phyloP scores from a whole-genome alignment of 2,113 vertebrate genomes.

The Motacilla alba region DNA sequence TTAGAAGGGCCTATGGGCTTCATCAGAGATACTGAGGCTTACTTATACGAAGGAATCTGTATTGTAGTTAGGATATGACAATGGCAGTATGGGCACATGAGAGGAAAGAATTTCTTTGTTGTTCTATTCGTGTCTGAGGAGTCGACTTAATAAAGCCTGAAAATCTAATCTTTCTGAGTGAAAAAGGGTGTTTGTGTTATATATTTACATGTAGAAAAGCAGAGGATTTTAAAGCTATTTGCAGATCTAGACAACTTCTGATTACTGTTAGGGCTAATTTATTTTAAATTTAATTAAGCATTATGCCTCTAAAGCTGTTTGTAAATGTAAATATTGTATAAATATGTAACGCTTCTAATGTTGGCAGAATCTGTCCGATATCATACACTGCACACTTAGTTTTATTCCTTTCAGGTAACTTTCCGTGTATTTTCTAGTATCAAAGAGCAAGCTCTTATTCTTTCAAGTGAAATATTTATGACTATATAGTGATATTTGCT shows the following conservation, averaged over 20 bases:
- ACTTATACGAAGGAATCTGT: neutral
- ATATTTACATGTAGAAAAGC: neutral
- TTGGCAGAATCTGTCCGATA: neutral
- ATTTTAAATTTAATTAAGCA: neutral
- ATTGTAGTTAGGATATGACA: neutral
- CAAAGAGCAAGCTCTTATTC: neutral
- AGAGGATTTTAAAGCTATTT: neutral
- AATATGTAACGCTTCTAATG: neutral
- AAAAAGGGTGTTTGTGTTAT: neutral
- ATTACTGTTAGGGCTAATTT: neutral
- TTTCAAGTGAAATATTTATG: neutral
- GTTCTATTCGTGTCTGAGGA: neutral
- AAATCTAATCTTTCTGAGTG: neutral
- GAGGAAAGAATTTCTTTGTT: neutral
- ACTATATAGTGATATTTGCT: neutral
- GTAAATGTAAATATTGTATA: neutral
- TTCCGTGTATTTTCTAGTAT: neutral
- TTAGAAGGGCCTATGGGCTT: neutral
- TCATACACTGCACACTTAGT: neutral
- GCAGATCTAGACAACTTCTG: neutral
- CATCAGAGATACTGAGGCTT: neutral
- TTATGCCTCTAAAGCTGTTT: neutral
- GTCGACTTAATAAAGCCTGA: neutral
- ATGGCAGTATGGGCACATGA: neutral
- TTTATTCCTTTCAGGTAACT: neutral